phyloP scores from a whole-genome alignment of 2,888 invertebrate species.

The Drosophila mercatorum region DNA sequence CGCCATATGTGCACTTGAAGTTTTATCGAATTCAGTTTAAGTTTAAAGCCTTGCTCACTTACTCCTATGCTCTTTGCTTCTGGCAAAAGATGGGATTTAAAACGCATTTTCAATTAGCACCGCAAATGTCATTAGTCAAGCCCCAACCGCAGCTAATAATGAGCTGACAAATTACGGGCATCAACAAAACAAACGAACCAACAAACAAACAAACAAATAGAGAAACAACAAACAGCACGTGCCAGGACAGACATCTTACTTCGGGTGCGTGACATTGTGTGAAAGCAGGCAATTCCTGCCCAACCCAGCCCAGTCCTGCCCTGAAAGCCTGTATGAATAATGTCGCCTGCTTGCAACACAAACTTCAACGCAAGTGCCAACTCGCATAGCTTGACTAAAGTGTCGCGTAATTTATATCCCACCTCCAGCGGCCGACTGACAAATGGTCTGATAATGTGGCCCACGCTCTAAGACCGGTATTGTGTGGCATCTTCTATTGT shows the following conservation, averaged over 20 bases:
- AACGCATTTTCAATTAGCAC: constrained; percentile 43
- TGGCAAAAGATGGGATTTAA: not conserved
- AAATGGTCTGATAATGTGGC: constrained; percentile 48
- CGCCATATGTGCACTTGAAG: constrained; percentile 13
- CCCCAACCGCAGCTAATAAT: constrained; percentile 38
- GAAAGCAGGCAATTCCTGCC: constrained; percentile 41
- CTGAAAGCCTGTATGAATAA: constrained; percentile 27
- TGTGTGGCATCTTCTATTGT: constrained; percentile 6
- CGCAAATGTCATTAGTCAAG: constrained; percentile 25
- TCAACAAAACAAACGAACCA: constrained; percentile 16
- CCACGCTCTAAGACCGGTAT: constrained; percentile 4
- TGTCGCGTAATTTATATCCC: constrained; percentile 46
- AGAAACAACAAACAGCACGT: constrained; percentile 29
- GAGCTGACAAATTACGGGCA: constrained; percentile 44
- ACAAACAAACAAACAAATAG: constrained; percentile 16
- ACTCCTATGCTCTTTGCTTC: not conserved
- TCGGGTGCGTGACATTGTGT: constrained; percentile 49
- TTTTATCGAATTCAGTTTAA: too few relatives aligned
- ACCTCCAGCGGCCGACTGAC: constrained; percentile 31
- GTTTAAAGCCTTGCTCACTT: not conserved
- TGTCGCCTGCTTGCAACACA: constrained; percentile 25
- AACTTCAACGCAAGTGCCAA: constrained; percentile 34
- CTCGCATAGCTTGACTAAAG: constrained; percentile 38
- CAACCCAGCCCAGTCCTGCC: not conserved
- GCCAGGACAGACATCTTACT: constrained; percentile 38